phyloP scores from a whole-genome alignment of 1,140 invertebrate genomes.

The Sminthurides bifidus region DNA sequence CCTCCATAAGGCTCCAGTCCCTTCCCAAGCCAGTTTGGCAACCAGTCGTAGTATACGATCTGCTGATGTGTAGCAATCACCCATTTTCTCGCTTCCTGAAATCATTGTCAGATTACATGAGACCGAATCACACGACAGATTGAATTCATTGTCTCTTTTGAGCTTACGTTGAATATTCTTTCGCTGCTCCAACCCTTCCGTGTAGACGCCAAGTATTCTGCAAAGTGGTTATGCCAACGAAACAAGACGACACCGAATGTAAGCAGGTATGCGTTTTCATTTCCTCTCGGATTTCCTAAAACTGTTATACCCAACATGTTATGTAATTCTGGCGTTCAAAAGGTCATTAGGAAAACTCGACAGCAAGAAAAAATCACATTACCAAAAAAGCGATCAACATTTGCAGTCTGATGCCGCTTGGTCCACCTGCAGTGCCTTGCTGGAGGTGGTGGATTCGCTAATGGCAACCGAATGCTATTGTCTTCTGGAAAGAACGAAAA shows the following conservation, averaged over 20 bases:
- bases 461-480: conserved; percentile 43
- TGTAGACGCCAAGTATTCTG: conserved; percentile 36
- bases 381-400: conserved; percentile 46
- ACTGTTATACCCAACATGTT: conserved; percentile 36
- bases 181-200: conserved; percentile 41
- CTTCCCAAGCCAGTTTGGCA: conserved; percentile 39
- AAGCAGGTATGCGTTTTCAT: conserved; percentile 47
- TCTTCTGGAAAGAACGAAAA: conserved; percentile 44
- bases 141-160: background rate
- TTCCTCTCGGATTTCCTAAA: conserved; percentile 48
- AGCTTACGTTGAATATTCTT: conserved; percentile 42
- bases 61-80: conserved; percentile 45
- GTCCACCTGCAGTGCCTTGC: conserved; percentile 39
- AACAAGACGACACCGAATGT: conserved; percentile 48
- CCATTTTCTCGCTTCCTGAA: conserved; percentile 45
- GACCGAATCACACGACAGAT: background rate
- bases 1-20: conserved; percentile 36
- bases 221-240: conserved; percentile 50
- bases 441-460: conserved; percentile 50
- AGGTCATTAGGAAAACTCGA: background rate
- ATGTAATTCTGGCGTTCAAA: no score
- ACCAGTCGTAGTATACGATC: conserved; percentile 44
- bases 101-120: background rate
- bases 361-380: conserved; percentile 32
- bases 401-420: conserved; percentile 37